Evolutionary conservation across 1,140 invertebrate species (phyloP), one percentile per base, ranked within the genome.

Genomic region (Heliconius congener): DNA sequence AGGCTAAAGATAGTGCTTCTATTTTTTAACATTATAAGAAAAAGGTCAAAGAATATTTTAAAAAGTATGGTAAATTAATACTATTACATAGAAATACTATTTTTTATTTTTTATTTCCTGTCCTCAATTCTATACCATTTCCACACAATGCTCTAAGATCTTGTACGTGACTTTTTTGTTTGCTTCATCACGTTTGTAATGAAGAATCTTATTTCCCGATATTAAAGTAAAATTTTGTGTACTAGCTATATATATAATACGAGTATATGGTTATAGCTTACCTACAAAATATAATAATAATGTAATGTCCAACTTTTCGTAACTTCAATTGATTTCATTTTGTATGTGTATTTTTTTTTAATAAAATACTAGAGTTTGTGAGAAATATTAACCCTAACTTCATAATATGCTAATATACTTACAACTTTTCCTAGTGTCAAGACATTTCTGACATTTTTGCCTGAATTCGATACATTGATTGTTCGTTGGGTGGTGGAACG

Each of bases 201-300:
- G 60, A 66, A 30, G 60, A 30, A 66, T 66, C 60, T 66, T 66
- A 66, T 66, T 66, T 66, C 60, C 60, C 60, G 23, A 66, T 66
- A 66, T 66, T 66, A 66, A 66, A 66, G 23, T 66, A 27, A 30
- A 66, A 66, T 66, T 66, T 30, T 66, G 27, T 66, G 23, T 66
- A 66, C 27, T 66, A 66, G 27, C 60, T 66, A 2, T 66, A 27
- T 66, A 27, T 66, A 30, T 23, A 5, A 23, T 27, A 6, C 34
- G 6, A 37, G 34, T 37, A 23, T 60, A 60, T 30, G 60, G 60
- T 30, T 66, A 66, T 66, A 30, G 60, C 23, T 30, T 66, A 66
- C 13, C 9, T 66, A 66, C 57, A 4, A 27, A 66, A 66, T 66
- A 66, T 66, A 30, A 66, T 11, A 23, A 4, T 16, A 66, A 66